phyloP scores from a whole-genome alignment of 2,888 invertebrate genomes.

The Byasa hedistus region DNA sequence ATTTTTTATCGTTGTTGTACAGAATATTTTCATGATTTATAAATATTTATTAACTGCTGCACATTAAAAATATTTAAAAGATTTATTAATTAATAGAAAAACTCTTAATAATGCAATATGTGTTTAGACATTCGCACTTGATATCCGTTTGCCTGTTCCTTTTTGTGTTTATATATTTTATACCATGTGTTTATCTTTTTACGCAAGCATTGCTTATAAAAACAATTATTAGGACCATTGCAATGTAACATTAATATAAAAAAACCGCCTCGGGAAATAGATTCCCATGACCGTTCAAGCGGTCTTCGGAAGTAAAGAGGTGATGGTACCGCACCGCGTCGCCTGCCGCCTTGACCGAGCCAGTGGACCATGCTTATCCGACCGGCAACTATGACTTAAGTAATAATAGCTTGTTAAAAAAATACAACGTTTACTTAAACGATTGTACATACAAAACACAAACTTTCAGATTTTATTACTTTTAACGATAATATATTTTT shows the following conservation, averaged over 20 bases:
- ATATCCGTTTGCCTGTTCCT: no score
- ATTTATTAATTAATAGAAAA: no score
- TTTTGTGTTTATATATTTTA: no score
- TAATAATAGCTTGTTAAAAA: slow-evolving; percentile 8
- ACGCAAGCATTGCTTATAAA: no score
- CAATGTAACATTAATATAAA: neutral
- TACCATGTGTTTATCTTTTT: no score
- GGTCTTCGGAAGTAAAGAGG: slow-evolving; percentile 42
- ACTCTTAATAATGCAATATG: no score
- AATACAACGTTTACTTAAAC: neutral
- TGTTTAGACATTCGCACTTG: no score
- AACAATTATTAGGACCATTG: neutral
- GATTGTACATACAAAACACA: neutral
- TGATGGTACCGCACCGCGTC: slow-evolving; percentile 42
- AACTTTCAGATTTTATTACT: neutral
- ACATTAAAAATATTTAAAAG: no score
- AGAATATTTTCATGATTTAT: no score
- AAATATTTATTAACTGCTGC: no score
- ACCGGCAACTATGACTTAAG: slow-evolving; percentile 29
- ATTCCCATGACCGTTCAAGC: slow-evolving; percentile 31
- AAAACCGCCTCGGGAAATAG: slow-evolving; percentile 7
- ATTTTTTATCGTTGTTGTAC: no score
- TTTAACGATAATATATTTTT: no score
- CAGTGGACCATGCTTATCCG: slow-evolving; percentile 46
- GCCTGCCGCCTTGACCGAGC: slow-evolving; percentile 58